Percentiles rank a stretch among this genome's conserved stretches.
Evolutionary conservation across 1,140 invertebrate genomes (phyloP).

Genomic region (Cotesia typhae): DNA sequence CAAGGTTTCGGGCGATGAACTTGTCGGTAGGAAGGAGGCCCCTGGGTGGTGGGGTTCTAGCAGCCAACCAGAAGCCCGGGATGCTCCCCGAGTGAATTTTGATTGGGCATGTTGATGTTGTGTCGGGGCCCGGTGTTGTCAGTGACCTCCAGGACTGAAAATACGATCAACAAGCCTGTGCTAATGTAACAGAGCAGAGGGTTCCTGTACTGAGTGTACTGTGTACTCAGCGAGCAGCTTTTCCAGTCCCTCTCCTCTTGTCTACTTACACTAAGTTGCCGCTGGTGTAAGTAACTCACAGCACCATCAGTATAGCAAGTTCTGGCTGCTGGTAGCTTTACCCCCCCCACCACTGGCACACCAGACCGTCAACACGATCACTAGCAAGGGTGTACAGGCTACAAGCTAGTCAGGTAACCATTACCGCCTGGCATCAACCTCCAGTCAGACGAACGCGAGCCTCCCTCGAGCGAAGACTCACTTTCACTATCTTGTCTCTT

Average conservation of each 20-base stretch:
- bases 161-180: slow-evolving; percentile 66
- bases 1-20: slow-evolving; percentile 75
- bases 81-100: slow-evolving; percentile 46
- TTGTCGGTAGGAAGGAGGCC: slow-evolving; percentile 37
- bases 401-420: slow-evolving; percentile 56
- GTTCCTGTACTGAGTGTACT: background rate
- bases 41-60: slow-evolving; percentile 31
- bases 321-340: slow-evolving; percentile 45
- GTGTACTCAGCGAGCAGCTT: no score
- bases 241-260: no score
- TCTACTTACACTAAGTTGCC: no score
- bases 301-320: background rate
- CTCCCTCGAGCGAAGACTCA: slow-evolving; percentile 65
- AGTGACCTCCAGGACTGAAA: slow-evolving; percentile 72
- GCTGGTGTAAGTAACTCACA: slow-evolving; percentile 11
- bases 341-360: slow-evolving; percentile 52
- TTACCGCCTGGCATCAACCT: slow-evolving; percentile 58
- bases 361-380: slow-evolving; percentile 6
- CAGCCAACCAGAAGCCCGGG: slow-evolving; percentile 53
- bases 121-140: slow-evolving; percentile 59
- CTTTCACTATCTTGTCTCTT: slow-evolving; percentile 58
- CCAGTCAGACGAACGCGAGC: slow-evolving; percentile 65
- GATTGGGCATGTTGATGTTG: slow-evolving; percentile 46
- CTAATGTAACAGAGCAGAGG: slow-evolving; percentile 31
- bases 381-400: slow-evolving; percentile 53